Evolutionary conservation across 2,113 vertebrate genomes (phyloP).

Genomic region (Pardalotus punctatus): DNA sequence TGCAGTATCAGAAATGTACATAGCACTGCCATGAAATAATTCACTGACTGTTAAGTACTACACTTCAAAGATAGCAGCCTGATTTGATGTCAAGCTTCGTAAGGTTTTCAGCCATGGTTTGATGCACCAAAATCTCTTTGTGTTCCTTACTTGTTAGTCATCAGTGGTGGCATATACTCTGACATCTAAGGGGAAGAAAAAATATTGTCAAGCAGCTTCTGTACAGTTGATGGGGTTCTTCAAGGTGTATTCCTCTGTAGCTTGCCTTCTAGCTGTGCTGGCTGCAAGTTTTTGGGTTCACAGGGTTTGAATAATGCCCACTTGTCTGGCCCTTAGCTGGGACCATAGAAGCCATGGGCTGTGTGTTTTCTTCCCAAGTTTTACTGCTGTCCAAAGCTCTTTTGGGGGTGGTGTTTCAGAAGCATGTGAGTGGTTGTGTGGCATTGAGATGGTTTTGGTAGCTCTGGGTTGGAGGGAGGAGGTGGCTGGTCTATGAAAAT

Average conservation of each 20-base stretch:
- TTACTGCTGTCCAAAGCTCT: neutral
- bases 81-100: neutral
- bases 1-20: neutral
- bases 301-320: neutral
- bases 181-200: neutral
- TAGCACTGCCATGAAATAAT: neutral
- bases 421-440: neutral
- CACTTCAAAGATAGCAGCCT: neutral
- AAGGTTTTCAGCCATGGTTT: neutral
- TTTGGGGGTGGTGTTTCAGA: neutral
- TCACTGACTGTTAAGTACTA: neutral
- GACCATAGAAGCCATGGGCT: neutral
- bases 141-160: slow-evolving; percentile 6
- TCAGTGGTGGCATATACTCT: neutral
- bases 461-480: neutral
- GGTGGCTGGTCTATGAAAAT: neutral
- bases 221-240: neutral
- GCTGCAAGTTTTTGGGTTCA: neutral
- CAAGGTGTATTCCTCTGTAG: neutral
- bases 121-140: neutral
- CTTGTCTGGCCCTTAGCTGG: neutral
- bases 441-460: neutral
- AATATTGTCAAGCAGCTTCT: neutral
- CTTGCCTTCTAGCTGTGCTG: neutral
- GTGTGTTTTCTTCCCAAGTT: neutral